Base-by-base conservation (phyloP, 2,888 invertebrate genomes). In the Caenorhabditis imperialis region DNA sequence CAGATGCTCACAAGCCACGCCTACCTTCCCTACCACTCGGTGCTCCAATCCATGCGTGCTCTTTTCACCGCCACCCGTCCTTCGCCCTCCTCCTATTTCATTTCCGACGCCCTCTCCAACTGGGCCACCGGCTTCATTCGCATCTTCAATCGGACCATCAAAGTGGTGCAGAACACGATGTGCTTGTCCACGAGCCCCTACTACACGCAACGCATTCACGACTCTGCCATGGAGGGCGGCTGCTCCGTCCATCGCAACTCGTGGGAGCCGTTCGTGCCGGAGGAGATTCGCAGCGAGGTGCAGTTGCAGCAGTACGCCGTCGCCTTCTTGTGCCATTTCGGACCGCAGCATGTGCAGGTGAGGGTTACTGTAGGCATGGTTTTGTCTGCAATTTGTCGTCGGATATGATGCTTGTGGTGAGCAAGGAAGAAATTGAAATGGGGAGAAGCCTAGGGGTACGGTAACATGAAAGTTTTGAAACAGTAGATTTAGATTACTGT, bases 61-160 rank as follows among this genome's bases (percentile, higher is more conserved):
- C 22, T 51, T 1, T 67, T 67, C 30, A 33, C 67, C 0, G 20
- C 10, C 10, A 44, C 23, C n/a, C 25, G 23, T 40, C 8, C 25
- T 25, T 47, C 18, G 12, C 42, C n/a, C 8, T 2, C n/a, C 7
- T 70, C 63, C 1, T 54, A 55, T 23, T 51, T 75, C 25, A 51
- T 75, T n/a, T 27, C 27, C 25, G 75, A 75, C 14, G 63, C 70
- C 12, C 38, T 75, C 16, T 23, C 30, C 25, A 42, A 54, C 22
- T 75, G 75, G 75, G 50, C 60, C 16, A 75, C 65, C 14, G 75
- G 75, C 14, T 55, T 75, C 47, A 55, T 75, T 37, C 70, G 75
- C 23, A 48, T 75, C 27, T 75, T 70, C 53, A 58, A 65, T 42
- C 50, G 48, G 5, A 55, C 48, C 22, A 47, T 65, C 16, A 75